Base-by-base conservation (phyloP, 1,140 invertebrate species). In the Helicorthomorpha holstii region DNA sequence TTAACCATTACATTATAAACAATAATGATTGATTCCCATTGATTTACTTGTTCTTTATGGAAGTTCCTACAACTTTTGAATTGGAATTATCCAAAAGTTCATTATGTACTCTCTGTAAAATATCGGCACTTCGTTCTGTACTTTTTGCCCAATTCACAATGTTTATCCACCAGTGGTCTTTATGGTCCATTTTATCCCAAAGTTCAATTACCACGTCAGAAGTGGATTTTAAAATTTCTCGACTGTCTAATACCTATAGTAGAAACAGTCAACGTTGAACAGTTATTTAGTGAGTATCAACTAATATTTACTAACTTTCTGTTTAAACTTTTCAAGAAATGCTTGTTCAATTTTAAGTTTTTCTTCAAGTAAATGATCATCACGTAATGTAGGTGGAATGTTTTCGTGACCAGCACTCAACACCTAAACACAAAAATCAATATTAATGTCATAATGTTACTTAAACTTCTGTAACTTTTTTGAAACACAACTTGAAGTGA, bases 281-380 rank as follows among this genome's bases (percentile, higher is more conserved):
- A n/a, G n/a, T n/a, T n/a, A n/a, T n/a, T n/a, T n/a, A n/a, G n/a
- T n/a, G n/a, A n/a, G n/a, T n/a, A n/a, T n/a, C n/a, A n/a, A n/a
- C n/a, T n/a, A n/a, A n/a, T n/a, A n/a, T n/a, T n/a, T n/a, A n/a
- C n/a, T n/a, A n/a, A n/a, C n/a, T 48, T 43, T 56, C 12, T 68
- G 61, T 49, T 60, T 58, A 22, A 57, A 64, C 53, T 73, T 77
- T n/a, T 69, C 60, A 57, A 83, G 64, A 63, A 81, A 83, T 54
- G 74, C 74, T 47, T 71, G 63, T 58, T 75, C 73, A n/a, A 82
- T 56, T 3, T 69, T 62, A 29, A 66, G 59, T 49, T 71, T 71
- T 60, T 78, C 72, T 26, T 70, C 53, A 51, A 58, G 58, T 16
- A 80, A 67, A 2, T 59, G 60, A 25, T 59, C 59, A 58, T 79